These are phyloP conservation scores for Patella vulgata DNA, from an alignment of 1,140 invertebrate genomes.

Conservation along the genomic window DNA sequence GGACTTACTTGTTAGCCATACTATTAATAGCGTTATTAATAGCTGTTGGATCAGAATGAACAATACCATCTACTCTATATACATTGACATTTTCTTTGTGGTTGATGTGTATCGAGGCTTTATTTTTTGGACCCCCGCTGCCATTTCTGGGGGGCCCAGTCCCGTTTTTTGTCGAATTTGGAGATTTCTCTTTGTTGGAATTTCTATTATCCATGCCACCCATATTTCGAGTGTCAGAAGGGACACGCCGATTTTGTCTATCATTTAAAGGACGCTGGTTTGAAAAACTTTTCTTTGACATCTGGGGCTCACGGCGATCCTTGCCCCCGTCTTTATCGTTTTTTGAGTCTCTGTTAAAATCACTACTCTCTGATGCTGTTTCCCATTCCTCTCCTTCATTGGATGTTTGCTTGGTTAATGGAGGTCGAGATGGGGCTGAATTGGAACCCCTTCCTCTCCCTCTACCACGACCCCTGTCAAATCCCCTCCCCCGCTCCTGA, in stretches of 20 bases:
- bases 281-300: slow-evolving; percentile 64
- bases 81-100: slow-evolving; percentile 65
- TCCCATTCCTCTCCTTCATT: slow-evolving; percentile 73
- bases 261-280: slow-evolving; percentile 64
- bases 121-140: slow-evolving; percentile 50
- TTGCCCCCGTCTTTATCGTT: slow-evolving; percentile 53
- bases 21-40: slow-evolving; percentile 72
- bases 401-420: slow-evolving; percentile 65
- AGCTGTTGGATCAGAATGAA: slow-evolving; percentile 70
- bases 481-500: slow-evolving; percentile 35
- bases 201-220: slow-evolving; percentile 43
- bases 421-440: slow-evolving; percentile 45
- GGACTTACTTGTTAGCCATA: slow-evolving; percentile 59
- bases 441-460: slow-evolving; percentile 45
- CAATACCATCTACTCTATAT: slow-evolving; percentile 73
- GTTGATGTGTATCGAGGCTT: slow-evolving; percentile 40
- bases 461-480: slow-evolving; percentile 47
- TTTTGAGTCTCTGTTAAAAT: slow-evolving; percentile 61
- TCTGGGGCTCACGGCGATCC: slow-evolving; percentile 50
- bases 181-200: slow-evolving; percentile 50
- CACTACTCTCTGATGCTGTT: slow-evolving; percentile 74
- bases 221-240: slow-evolving; percentile 26
- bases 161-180: slow-evolving; percentile 60
- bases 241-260: slow-evolving; percentile 49
- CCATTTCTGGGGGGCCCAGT: slow-evolving; percentile 39